Conservation (phyloP, 2,888 invertebrate species). For the Polia nebulosa region DNA sequence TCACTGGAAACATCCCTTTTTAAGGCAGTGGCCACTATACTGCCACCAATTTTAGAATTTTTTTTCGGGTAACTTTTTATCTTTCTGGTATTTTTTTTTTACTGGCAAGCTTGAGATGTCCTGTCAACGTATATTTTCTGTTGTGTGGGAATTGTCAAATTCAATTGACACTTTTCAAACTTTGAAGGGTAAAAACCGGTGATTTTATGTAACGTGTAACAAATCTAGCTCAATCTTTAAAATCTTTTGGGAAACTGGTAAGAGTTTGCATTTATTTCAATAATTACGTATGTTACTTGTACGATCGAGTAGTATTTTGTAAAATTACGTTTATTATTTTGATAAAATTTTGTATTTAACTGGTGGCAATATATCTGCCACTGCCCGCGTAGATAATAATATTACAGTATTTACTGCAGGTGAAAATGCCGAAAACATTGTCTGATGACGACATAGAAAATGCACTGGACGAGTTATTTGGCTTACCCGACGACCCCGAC, state of each 20-base stretch:
- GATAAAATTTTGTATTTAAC: slow-evolving; percentile 30
- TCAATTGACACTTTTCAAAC: slow-evolving; percentile 30
- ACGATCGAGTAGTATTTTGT: slow-evolving; percentile 29
- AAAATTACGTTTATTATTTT: slow-evolving; percentile 34
- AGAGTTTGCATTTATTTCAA: slow-evolving; percentile 32
- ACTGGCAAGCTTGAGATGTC: slow-evolving; percentile 30
- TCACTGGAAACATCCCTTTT: too few species aligned
- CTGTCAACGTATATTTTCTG: slow-evolving; percentile 29
- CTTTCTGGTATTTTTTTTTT: slow-evolving; percentile 23
- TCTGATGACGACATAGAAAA: slow-evolving; percentile 34
- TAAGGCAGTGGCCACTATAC: slow-evolving; percentile 7
- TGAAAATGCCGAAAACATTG: slow-evolving; percentile 29
- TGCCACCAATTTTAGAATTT: slow-evolving; percentile 12
- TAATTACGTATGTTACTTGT: slow-evolving; percentile 29
- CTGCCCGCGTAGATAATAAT: slow-evolving; percentile 31
- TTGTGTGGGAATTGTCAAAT: slow-evolving; percentile 28
- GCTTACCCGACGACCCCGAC: slow-evolving; percentile 34
- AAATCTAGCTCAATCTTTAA: slow-evolving; percentile 26
- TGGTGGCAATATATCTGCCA: slow-evolving; percentile 32
- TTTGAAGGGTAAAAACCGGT: slow-evolving; percentile 24
- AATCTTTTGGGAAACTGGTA: slow-evolving; percentile 28
- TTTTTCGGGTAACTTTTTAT: slow-evolving; percentile 19
- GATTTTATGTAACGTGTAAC: slow-evolving; percentile 29
- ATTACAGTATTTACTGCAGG: slow-evolving; percentile 28
- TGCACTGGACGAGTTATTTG: slow-evolving; percentile 33